Evolutionary conservation across 1,140 invertebrate genomes (phyloP), one percentile per base, ranked within the genome.

Genomic region (Paramacrobiotus metropolitanus): DNA sequence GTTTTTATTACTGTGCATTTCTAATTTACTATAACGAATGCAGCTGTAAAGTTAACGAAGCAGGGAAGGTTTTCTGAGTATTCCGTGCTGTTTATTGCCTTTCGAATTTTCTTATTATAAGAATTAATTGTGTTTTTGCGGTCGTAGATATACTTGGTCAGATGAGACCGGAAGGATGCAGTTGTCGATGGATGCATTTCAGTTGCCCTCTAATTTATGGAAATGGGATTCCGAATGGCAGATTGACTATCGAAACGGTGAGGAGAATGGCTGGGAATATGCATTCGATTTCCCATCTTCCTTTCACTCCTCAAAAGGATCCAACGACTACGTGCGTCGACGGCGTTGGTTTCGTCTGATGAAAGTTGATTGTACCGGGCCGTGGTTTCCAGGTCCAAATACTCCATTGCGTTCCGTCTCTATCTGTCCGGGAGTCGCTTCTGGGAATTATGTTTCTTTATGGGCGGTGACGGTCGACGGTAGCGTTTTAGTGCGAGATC

Each of bases 251-350:
- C 82, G 84, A 70, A 82, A 87, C 1, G 84, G 86, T 1, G 87
- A 92, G 73, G 78, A 79, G 62, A 85, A 91, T 66, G 88, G 88
- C 1, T 93, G 89, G 89, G 88, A 92, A 70, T 92, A 92, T 75
- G 86, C 87, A 1, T 83, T 85, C 1, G 87, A 92, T 73, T 92
- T 91, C 71, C 86, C 86, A 2, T 80, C 82, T 0, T 79, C 79
- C 28, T 92, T 87, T 72, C 87, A 91, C 71, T 79, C 80, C 0
- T 80, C 83, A 65, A 89, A 88, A 71, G 77, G 83, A 61, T 82
- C 90, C 63, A 88, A 85, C 1, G 88, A 92, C 74, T 87, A 86
- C 68, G 87, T 90, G 0, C 76, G 89, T 61, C 77, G 87, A 29
- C 75, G 87, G 45, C 75, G 85, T 55, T 92, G 88, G 87, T 55